A percentile compares a stretch with the other conserved stretches of the same genome.
phyloP scores from a whole-genome alignment of 2,797 vertebrate genomes.

The Bovichtus diacanthus region DNA sequence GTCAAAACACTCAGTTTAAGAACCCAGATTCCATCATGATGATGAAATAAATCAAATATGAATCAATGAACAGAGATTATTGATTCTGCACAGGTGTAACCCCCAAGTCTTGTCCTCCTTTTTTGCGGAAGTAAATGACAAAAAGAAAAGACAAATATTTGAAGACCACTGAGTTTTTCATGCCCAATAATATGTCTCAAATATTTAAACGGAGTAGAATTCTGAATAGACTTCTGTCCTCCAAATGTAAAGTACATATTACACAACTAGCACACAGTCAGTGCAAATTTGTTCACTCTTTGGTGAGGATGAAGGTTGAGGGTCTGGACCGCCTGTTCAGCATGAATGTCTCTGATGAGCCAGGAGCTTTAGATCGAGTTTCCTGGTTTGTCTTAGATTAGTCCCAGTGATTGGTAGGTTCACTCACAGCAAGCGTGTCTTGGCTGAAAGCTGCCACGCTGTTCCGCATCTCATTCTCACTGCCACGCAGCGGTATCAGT shows the following conservation, averaged over 20 bases:
- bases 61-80: slow-evolving; percentile 72
- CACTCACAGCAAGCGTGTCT: slow-evolving; percentile 93
- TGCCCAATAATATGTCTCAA: not conserved
- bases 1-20: slow-evolving; percentile 47
- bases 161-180: not conserved
- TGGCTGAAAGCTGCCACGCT: slow-evolving; percentile 93
- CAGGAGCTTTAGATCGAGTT: slow-evolving; percentile 41
- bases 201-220: slow-evolving; percentile 3
- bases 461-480: slow-evolving; percentile 96
- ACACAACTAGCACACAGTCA: slow-evolving; percentile 11
- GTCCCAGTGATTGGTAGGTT: slow-evolving; percentile 76
- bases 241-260: not conserved
- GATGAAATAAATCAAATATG: slow-evolving; percentile 49
- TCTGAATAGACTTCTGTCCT: slow-evolving; percentile 8
- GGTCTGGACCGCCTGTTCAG: slow-evolving; percentile 65
- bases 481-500: slow-evolving; percentile 94
- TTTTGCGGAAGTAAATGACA: not conserved
- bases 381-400: slow-evolving; percentile 51
- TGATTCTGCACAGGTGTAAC: slow-evolving; percentile 56
- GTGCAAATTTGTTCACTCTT: slow-evolving; percentile 26
- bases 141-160: not conserved
- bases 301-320: slow-evolving; percentile 24
- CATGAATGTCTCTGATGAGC: slow-evolving; percentile 68
- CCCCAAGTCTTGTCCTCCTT: slow-evolving; percentile 20
- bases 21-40: slow-evolving; percentile 52